phyloP scores from a whole-genome alignment of 2,113 vertebrate species.

The Pycnonotus jocosus region DNA sequence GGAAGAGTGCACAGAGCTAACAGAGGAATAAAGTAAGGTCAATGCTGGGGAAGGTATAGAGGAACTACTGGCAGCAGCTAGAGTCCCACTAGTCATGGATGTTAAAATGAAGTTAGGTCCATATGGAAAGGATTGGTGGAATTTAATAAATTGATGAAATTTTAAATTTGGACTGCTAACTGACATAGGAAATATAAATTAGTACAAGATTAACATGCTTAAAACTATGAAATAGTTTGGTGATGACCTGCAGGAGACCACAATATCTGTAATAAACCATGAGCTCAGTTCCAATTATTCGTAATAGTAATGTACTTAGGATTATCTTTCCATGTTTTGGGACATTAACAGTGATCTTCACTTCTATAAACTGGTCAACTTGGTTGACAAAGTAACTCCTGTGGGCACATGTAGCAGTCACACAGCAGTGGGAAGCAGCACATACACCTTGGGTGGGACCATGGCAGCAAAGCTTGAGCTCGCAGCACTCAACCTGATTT shows the following conservation, averaged over 20 bases:
- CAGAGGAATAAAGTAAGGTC: background rate
- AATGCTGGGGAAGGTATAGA: background rate
- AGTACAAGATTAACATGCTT: background rate
- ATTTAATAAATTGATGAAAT: background rate
- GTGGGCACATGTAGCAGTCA: rapidly evolving
- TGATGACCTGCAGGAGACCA: background rate
- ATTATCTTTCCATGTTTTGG: background rate
- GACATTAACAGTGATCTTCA: background rate
- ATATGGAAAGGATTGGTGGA: background rate
- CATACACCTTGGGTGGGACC: background rate
- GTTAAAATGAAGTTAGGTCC: background rate
- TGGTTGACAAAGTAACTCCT: background rate
- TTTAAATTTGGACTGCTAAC: background rate
- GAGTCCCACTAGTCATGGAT: background rate
- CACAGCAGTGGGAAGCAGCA: background rate
- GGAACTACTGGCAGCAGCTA: background rate
- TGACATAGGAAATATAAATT: background rate
- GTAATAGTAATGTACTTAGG: background rate
- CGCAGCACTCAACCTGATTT: background rate
- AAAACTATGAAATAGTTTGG: background rate
- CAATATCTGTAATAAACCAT: background rate
- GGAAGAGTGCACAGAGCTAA: background rate
- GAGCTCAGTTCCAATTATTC: background rate
- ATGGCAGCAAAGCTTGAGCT: background rate
- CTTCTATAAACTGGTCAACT: background rate